A percentile compares a stretch with the other conserved stretches of the same genome.
Conservation (phyloP, 2,888 invertebrate species). For the Nasonovia ribisnigri region DNA sequence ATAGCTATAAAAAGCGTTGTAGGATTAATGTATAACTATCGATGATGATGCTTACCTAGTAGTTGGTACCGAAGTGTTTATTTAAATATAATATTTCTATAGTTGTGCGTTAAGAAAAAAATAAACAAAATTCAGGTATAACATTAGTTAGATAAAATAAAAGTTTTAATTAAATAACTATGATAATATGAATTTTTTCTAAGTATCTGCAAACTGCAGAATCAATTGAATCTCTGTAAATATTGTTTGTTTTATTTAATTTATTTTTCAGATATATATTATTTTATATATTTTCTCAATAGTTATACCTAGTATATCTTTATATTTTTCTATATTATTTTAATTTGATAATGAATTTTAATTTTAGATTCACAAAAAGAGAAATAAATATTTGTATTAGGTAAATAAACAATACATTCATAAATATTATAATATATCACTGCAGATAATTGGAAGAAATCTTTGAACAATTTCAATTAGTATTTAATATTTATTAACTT, state of each 20-base stretch:
- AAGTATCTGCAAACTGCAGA: neutral
- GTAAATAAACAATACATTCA: neutral
- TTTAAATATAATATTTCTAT: neutral
- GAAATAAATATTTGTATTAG: neutral
- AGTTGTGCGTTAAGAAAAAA: neutral
- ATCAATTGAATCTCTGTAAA: neutral
- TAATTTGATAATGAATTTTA: neutral
- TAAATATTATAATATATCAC: neutral
- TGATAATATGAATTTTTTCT: neutral
- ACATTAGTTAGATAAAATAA: neutral
- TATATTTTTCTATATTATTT: neutral
- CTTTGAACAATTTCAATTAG: neutral
- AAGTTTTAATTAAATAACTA: neutral
- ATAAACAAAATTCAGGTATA: neutral
- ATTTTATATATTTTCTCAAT: neutral
- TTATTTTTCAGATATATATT: neutral
- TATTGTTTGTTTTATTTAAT: neutral
- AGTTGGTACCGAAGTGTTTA: neutral
- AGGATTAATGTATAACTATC: neutral
- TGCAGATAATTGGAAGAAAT: neutral
- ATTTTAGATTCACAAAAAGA: neutral
- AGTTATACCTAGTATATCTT: neutral
- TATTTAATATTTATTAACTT: neutral
- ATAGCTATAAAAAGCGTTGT: neutral
- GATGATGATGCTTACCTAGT: neutral